Evolutionary conservation across 2,888 invertebrate genomes (phyloP).

Genomic region (Panorpa germanica): DNA sequence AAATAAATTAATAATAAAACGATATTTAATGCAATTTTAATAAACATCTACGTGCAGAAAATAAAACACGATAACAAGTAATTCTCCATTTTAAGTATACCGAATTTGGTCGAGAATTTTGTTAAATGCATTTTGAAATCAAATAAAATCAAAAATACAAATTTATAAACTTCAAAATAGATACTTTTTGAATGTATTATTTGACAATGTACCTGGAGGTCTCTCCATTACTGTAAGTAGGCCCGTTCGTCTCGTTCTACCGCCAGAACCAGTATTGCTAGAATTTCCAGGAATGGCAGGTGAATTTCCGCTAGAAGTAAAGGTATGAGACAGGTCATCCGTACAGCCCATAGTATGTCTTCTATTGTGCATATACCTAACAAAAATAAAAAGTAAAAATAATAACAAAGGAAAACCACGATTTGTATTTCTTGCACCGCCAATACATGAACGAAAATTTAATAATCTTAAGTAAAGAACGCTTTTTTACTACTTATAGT

Average conservation of each 20-base stretch:
- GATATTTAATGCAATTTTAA: constrained; percentile 10
- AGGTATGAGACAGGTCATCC: constrained; percentile 33
- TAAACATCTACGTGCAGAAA: constrained; percentile 11
- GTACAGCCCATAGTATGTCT: constrained; percentile 63
- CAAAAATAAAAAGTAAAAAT: constrained; percentile 11
- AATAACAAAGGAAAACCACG: constrained; percentile 11
- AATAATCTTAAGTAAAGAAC: background rate
- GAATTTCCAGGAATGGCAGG: constrained; percentile 22
- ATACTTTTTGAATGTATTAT: no score
- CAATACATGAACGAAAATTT: background rate
- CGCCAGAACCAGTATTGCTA: constrained; percentile 30
- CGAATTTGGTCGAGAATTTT: constrained; percentile 6
- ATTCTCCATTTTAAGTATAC: constrained; percentile 13
- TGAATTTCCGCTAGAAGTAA: constrained; percentile 23
- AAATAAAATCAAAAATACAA: constrained; percentile 10
- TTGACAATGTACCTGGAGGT: constrained; percentile 49
- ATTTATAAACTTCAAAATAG: constrained; percentile 5
- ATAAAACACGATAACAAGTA: constrained; percentile 14
- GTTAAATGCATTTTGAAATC: constrained; percentile 15
- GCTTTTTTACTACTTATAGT: no score
- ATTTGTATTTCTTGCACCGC: constrained; percentile 10
- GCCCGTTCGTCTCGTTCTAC: constrained; percentile 61
- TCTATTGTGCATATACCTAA: constrained; percentile 57
- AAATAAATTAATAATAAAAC: constrained; percentile 12
- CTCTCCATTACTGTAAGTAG: constrained; percentile 72